Base-by-base conservation (phyloP, 2,797 vertebrate species). In the Halcyon leucocephala region DNA sequence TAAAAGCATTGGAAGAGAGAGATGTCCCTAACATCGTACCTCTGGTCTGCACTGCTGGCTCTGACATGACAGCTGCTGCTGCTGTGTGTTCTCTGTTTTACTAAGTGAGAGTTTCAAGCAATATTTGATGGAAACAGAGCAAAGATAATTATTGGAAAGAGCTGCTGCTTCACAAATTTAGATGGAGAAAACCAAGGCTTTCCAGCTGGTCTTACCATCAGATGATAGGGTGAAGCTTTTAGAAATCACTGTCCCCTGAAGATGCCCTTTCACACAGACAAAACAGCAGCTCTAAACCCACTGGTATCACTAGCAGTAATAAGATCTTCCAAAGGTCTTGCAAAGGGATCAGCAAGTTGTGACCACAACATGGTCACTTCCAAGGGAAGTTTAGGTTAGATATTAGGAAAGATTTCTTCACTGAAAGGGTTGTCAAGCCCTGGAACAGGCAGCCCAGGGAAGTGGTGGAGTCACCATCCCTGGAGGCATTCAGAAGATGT, bases 141-240 rank as follows among this genome's bases (percentile, higher is more conserved):
- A 0, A 95, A 80, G 66, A 81, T 72, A 82, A 71, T 85, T 82
- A 66, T 6, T 9, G 12, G 49, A 81, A 89, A 55, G 62, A 66
- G 60, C 39, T 83, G 51, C 83, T 90, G 81, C 83, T 84, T 92
- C 70, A 77, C 70, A 78, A 82, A 90, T 89, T 62, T 90, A 64
- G 49, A 52, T 21, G 17, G 64, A 91, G 49, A 71, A 90, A 93
- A 82, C 39, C 39, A 79, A 79, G 55, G 73, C 54, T 77, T 88
- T 80, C 78, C 82, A 94, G 66, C 77, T 93, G 73, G 86, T 74
- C 44, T 65, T 64, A n/a, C 9, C 9, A 71, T 67, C n/a, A 74
- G 80, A 79, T 86, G 86, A 44, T 5, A 90, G 25, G 37, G 55
- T 42, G 62, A 83, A 79, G 46, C 44, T 77, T 76, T 74, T 73